Conservation (phyloP, 2,888 invertebrate species). For the Rotaria macrura region DNA sequence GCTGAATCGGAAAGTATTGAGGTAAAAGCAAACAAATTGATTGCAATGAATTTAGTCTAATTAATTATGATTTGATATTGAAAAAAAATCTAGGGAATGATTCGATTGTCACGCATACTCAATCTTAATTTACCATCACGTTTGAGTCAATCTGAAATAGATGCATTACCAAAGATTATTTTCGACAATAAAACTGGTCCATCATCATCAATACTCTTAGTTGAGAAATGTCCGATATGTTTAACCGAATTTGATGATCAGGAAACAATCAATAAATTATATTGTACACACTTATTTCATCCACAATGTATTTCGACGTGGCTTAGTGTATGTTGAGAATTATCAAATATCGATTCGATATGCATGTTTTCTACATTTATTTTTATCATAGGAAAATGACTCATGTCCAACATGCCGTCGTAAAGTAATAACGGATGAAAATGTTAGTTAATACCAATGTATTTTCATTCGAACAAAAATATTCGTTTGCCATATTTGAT, state of each 20-base stretch:
- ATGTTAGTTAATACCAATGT: neutral
- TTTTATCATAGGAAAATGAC: neutral
- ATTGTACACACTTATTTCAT: conserved; percentile 18
- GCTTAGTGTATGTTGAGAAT: neutral
- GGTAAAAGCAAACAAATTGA: neutral
- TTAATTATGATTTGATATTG: neutral
- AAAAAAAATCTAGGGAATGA: neutral
- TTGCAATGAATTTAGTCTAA: neutral
- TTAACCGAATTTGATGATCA: conserved; percentile 13
- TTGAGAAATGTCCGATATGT: conserved; percentile 13
- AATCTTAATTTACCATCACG: neutral
- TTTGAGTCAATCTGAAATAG: neutral
- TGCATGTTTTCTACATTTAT: neutral
- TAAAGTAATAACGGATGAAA: neutral
- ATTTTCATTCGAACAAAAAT: neutral
- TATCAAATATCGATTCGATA: too few relatives aligned
- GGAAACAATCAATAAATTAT: conserved; percentile 10
- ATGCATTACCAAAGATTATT: neutral
- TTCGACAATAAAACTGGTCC: neutral
- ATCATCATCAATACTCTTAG: neutral
- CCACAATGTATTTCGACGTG: neutral
- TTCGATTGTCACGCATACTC: neutral
- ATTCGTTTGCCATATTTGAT: neutral
- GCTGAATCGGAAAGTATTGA: neutral
- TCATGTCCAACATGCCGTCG: conserved; percentile 17